Base-by-base conservation (phyloP, 2,888 invertebrate species). In the Diarsia dahlii region DNA sequence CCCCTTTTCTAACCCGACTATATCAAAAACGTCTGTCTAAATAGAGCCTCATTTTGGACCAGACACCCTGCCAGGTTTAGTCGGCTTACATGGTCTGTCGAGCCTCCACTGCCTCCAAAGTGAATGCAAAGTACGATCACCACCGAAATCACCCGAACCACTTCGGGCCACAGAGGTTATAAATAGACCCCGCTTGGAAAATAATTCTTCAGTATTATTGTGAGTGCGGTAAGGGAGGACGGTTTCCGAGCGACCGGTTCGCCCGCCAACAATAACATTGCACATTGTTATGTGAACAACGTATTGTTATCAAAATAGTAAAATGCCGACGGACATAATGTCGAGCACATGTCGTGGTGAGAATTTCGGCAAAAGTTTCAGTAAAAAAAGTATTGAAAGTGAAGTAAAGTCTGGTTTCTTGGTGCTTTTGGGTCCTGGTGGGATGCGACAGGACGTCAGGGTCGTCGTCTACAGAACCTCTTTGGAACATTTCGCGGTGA, bases 401-500 rank as follows among this genome's bases (percentile, higher is more conserved):
- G 97, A 97, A 92, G 95, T 97, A 80, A 97, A 97, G 93, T 97
- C 97, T 80, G 97, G 97, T n/a, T 97, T 97, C 89, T 95, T 97
- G 93, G 97, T 97, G 84, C 93, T 97, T 63, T 87, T 97, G 56
- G 97, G 97, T 3, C 97, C 97, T 69, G 97, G 96, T 78, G 97
- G 97, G 85, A 95, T 97, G 88, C 95, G 97, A 28, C 97, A 97
- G 91, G 96, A 97, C 81, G 97, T 97, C 9, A 96, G 97, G 87
- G 97, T 97, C 82, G 97, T 97, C 87, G 97, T 97, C 45, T 97
- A 97, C 91, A 95, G 97, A 80, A 97, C 97, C 9, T 97, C 97
- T 65, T 92, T 97, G 89, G 97, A 97, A 89, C 97, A 97, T 88
- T 97, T 97, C 88, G 97, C 97, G 2, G 97, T 97, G 12, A 97